Conservation (phyloP, 2,888 invertebrate species). For the Pachycephus smyrnensis region DNA sequence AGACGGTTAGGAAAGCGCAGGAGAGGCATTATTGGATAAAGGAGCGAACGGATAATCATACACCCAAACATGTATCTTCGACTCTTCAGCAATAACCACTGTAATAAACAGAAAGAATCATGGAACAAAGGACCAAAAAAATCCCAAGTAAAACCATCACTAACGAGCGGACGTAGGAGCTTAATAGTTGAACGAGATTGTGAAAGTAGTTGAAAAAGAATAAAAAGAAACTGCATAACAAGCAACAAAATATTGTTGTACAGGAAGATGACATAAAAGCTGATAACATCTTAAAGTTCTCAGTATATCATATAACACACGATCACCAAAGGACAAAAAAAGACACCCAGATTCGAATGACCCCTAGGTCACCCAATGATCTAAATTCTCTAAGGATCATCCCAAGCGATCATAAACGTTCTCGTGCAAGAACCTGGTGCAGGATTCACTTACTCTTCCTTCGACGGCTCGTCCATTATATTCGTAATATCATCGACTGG, state of each 20-base stretch:
- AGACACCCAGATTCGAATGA: not conserved
- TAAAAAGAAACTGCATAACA: not conserved
- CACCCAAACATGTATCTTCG: not conserved
- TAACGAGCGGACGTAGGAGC: not conserved
- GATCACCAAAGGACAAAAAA: not conserved
- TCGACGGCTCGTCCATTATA: not conserved
- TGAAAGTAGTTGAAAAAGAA: not conserved
- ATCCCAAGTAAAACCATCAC: not conserved
- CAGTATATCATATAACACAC: not conserved
- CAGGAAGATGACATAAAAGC: not conserved
- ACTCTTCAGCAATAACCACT: not conserved
- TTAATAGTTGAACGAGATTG: not conserved
- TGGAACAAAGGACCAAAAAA: not conserved
- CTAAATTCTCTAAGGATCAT: not conserved
- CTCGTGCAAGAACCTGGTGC: not conserved
- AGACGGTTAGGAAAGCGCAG: not conserved
- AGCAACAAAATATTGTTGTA: not conserved
- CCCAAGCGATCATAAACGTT: not conserved
- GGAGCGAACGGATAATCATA: not conserved
- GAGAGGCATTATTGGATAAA: not conserved
- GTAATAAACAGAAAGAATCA: not conserved
- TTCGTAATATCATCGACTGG: not conserved
- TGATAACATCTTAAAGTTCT: not conserved
- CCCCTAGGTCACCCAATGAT: not conserved
- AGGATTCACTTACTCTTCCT: not conserved